Evolutionary conservation across 2,888 invertebrate genomes (phyloP), one percentile per base, ranked within the genome.

Genomic region (Drosophila quinaria): DNA sequence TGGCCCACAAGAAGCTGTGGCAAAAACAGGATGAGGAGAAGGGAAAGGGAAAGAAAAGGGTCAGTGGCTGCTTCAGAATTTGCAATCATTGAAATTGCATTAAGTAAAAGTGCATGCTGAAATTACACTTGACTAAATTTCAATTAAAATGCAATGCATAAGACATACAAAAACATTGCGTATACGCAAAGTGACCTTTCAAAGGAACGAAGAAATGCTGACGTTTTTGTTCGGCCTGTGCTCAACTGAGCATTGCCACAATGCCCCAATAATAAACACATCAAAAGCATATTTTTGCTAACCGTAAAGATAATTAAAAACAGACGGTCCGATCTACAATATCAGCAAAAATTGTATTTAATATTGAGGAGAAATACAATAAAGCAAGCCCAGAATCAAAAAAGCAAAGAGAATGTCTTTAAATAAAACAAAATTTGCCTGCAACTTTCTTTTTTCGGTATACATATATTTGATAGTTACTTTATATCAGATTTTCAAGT

Each of bases 91-190:
- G 66, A 67, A 72, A 74, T 60, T 71, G 55, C 65, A 71, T 56
- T 63, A 52, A 63, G 50, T 44, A 35, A 77, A 65, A 77, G 64
- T 72, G 68, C 63, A 76, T 64, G 67, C 68, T 61, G 70, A 72
- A 79, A 79, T 74, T 70, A 74, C 87, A 83, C 87, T 83, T 79
- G 77, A 77, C 73, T 84, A 81, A 86, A 77, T 77, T 71, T 68
- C 81, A 81, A 84, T 83, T 84, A 71, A 74, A 77, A 49, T 69
- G 59, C 59, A 73, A 42, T 66, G 31, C 54, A 68, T 39, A 66
- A 60, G 29, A 44, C 52, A 44, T 11, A 54, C 52, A 66, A 56
- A 77, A 79, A 74, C 70, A 68, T 77, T 74, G 51, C 74, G 52
- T 63, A 65, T 71, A 71, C 66, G 63, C 55, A 83, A 59, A 52